Conservation (phyloP, 1,140 invertebrate species). For the Drosophila micromelanica region DNA sequence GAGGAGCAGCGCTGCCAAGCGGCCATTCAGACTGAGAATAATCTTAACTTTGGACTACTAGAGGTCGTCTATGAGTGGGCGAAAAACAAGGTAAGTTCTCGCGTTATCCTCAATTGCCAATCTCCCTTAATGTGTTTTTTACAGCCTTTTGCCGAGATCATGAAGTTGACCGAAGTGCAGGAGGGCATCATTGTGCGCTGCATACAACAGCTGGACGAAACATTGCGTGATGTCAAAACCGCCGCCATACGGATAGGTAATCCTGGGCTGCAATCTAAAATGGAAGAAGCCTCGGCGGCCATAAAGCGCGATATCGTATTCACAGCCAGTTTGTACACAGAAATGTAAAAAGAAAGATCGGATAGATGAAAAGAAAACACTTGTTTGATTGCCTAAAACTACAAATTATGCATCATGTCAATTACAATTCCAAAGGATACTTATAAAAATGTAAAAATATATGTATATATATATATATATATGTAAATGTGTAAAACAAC, state of each 20-base stretch:
- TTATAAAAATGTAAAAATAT: conserved; percentile 72
- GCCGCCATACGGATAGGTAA: conserved; percentile 97
- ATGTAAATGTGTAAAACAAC: conserved; percentile 55
- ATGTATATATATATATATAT: conserved; percentile 26
- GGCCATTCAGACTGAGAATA: conserved; percentile 70
- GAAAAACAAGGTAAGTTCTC: conserved; percentile 88
- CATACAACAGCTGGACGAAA: conserved; percentile 98
- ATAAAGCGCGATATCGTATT: conserved; percentile 99
- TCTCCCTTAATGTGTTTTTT: background rate
- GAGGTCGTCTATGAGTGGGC: conserved; percentile 99
- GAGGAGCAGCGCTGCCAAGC: conserved; percentile 71
- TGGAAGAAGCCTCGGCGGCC: conserved; percentile 96
- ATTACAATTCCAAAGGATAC: conserved; percentile 68
- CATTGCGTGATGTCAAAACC: conserved; percentile 95
- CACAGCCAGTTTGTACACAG: conserved; percentile 97
- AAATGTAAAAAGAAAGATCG: conserved; percentile 48
- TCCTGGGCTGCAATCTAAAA: conserved; percentile 94
- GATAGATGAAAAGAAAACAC: conserved; percentile 11
- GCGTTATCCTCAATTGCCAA: conserved; percentile 81
- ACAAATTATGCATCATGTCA: conserved; percentile 67
- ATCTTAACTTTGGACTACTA: conserved; percentile 95
- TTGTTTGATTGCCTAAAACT: conserved; percentile 54
- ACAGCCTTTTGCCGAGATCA: conserved; percentile 95
- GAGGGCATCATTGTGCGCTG: conserved; percentile 99
- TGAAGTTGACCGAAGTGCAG: conserved; percentile 96